Evolutionary conservation across 2,797 vertebrate species (phyloP), one percentile per base, ranked within the genome.

Genomic region (Varecia variegata): DNA sequence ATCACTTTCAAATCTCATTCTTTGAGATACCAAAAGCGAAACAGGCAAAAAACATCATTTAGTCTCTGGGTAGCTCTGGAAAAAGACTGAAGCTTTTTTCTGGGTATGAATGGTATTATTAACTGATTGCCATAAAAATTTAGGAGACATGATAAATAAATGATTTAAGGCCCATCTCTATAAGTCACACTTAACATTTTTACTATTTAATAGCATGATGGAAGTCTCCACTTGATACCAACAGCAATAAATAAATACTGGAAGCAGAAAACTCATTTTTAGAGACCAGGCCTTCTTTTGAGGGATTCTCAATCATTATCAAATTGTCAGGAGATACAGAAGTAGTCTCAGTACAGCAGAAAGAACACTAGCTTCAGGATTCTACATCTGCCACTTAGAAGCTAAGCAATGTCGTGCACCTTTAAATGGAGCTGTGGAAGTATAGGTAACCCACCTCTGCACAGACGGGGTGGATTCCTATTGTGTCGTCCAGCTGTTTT

Each of bases 401-500:
- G 32, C 35, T 10, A 25, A 12, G 14, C 62, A n/a, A 65, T 1
- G 4, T 2, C 3, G 4, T 15, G 30, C 52, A 17, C 62, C 70
- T 70, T 50, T 3, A 23, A 56, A 35, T 0, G 38, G 50, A 20
- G 21, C 60, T 21, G 11, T 14, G 14, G 12, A 14, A 43, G 38
- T 0, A 5, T 0, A 13, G 27, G 30, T n/a, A 89, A 98, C 98
- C 40, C 90, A 99, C 99, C 99, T 99, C 99, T n/a, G 99, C 99
- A 40, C 99, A 99, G 94, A 99, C 98, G 0, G 99, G 99, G 74
- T 99, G 99, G 96, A 99, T 98, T 52, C 99, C 99, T 15, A 99
- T 94, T 0, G 99, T 99, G 97, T 68, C 96, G 86, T 99, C 99
- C 98, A 99, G 97, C 92, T 99, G 98, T 18, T 93, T 80, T 93